These are phyloP conservation scores for Serinus canaria DNA, from an alignment of 2,113 vertebrate species.

Conservation along the genomic window DNA sequence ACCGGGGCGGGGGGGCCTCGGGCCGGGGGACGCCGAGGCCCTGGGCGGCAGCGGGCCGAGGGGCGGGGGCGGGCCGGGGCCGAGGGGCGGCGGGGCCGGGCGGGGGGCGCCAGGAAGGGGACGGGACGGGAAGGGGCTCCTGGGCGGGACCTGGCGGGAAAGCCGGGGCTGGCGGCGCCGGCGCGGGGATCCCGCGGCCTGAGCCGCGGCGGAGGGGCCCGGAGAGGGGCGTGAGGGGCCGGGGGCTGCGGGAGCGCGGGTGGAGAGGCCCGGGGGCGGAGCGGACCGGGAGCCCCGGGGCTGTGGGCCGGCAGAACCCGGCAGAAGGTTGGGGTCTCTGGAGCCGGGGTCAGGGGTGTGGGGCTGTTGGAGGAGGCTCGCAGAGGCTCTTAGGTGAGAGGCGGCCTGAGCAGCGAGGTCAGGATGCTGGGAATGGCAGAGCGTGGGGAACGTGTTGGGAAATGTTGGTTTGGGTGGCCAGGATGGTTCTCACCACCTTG, in stretches of 20 bases:
- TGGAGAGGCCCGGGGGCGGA: not conserved
- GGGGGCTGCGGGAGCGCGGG: not conserved
- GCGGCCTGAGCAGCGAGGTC: not conserved
- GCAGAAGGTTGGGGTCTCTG: not conserved
- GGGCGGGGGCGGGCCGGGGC: no score
- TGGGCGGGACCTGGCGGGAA: not conserved
- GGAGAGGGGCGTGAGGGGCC: not conserved
- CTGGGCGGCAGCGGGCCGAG: no score
- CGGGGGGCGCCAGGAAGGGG: no score
- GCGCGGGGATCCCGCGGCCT: not conserved
- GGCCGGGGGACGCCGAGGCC: no score
- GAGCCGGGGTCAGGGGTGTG: not conserved
- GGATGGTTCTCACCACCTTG: not conserved
- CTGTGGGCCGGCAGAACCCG: not conserved
- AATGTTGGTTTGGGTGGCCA: accelerated
- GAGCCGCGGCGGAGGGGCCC: not conserved
- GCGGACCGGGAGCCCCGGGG: not conserved
- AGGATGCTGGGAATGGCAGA: not conserved
- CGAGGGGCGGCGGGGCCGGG: not conserved
- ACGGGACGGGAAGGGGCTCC: not conserved
- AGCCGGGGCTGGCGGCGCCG: not conserved
- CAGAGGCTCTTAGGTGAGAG: not conserved
- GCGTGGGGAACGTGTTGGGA: accelerated
- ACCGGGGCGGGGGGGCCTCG: no score
- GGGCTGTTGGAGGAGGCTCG: not conserved